Conservation (phyloP, 2,113 vertebrate species). For the Dipodomys stephensi region DNA sequence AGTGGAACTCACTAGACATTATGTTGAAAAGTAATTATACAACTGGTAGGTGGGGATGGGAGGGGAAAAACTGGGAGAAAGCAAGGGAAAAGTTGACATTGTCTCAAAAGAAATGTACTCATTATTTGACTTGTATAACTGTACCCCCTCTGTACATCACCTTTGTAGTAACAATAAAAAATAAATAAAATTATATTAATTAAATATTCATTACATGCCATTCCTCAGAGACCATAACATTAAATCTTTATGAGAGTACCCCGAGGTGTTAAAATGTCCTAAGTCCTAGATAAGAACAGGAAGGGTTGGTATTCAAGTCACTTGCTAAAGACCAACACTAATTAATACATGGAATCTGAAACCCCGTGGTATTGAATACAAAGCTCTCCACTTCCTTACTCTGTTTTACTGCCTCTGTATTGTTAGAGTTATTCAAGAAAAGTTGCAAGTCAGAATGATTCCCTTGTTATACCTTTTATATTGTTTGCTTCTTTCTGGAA, state of each 20-base stretch:
- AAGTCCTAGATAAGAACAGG: background rate
- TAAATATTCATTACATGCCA: background rate
- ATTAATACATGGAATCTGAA: background rate
- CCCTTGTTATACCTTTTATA: background rate
- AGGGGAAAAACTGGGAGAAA: too few relatives aligned
- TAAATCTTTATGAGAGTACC: background rate
- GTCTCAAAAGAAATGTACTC: too few relatives aligned
- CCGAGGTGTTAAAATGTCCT: background rate
- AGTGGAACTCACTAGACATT: too few relatives aligned
- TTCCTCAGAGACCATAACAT: background rate
- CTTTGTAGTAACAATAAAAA: too few relatives aligned
- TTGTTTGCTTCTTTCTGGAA: constrained; percentile 30
- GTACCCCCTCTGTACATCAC: too few relatives aligned
- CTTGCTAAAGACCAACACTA: background rate
- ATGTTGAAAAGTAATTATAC: too few relatives aligned
- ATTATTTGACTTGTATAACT: too few relatives aligned
- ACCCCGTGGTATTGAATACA: background rate
- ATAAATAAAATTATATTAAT: background rate
- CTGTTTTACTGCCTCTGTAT: background rate
- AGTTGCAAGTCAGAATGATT: background rate
- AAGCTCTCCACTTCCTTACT: background rate
- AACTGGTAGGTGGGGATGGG: too few relatives aligned
- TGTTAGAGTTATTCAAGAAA: background rate
- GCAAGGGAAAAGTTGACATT: too few relatives aligned
- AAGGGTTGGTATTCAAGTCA: background rate